Evolutionary conservation across 2,888 invertebrate genomes (phyloP).

Genomic region (Lasioglossum villosulum): DNA sequence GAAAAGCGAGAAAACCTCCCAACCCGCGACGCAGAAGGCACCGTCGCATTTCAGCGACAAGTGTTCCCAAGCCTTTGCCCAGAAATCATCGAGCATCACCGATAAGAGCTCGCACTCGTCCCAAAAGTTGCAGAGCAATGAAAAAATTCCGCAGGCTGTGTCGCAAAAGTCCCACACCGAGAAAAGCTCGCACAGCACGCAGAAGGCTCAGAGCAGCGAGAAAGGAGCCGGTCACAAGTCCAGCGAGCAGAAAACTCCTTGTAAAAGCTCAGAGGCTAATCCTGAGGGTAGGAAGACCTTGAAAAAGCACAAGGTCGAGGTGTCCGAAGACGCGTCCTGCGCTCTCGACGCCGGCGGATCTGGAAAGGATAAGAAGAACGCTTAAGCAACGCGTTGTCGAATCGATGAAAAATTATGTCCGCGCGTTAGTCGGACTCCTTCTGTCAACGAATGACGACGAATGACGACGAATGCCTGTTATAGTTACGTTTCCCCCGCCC

Average conservation of each 20-base stretch:
- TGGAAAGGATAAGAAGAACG: conserved; percentile 62
- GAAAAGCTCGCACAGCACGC: conserved; percentile 21
- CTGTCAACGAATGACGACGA: neutral
- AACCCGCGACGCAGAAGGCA: neutral
- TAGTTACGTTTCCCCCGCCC: neutral
- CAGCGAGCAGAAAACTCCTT: conserved; percentile 60
- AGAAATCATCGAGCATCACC: conserved; percentile 10
- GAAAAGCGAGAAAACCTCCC: conserved; percentile 26
- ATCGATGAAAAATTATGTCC: conserved; percentile 16
- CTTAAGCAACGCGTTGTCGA: conserved; percentile 40
- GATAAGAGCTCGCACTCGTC: conserved; percentile 13
- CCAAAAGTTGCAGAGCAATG: conserved; percentile 19
- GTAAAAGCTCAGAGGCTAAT: conserved; percentile 69
- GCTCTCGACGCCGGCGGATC: conserved; percentile 39
- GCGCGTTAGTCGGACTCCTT: conserved; percentile 21
- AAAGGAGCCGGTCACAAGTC: conserved; percentile 47
- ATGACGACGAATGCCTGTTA: neutral
- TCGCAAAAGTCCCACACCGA: neutral
- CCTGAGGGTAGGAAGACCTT: conserved; percentile 72
- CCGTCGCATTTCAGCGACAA: neutral
- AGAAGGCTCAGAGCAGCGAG: conserved; percentile 50
- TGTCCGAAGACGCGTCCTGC: conserved; percentile 37
- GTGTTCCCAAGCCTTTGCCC: neutral
- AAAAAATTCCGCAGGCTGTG: neutral
- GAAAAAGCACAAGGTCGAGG: conserved; percentile 75